Percentiles rank a stretch among this genome's conserved stretches.
phyloP scores from a whole-genome alignment of 1,140 invertebrate species.

The Drosophila equinoxialis region DNA sequence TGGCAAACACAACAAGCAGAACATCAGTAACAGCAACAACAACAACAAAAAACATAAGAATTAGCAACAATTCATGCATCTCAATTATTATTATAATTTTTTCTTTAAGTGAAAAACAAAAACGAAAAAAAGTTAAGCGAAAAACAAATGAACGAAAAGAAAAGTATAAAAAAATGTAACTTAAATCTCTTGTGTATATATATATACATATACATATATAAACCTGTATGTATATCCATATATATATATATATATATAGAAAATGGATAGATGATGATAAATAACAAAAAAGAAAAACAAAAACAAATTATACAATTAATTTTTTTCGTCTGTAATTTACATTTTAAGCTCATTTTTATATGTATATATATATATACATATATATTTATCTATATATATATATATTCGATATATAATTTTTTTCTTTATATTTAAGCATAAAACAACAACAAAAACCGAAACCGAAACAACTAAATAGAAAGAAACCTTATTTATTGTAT shows the following conservation, averaged over 20 bases:
- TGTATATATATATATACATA: constrained; percentile 41
- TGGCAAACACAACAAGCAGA: constrained; percentile 54
- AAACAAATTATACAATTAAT: constrained; percentile 45
- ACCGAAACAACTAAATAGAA: constrained; percentile 42
- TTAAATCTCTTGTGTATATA: constrained; percentile 4
- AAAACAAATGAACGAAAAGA: constrained; percentile 24
- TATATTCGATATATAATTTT: constrained; percentile 64
- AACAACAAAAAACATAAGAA: constrained; percentile 10
- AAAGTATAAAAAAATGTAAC: constrained; percentile 16
- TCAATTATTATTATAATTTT: constrained; percentile 70
- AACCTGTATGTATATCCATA: background rate
- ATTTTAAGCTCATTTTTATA: constrained; percentile 53
- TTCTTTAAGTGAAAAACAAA: constrained; percentile 49
- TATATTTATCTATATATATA: constrained; percentile 46
- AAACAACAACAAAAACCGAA: constrained; percentile 49
- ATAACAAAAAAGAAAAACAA: constrained; percentile 8
- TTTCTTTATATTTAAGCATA: constrained; percentile 65
- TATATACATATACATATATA: background rate
- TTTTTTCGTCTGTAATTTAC: constrained; percentile 70
- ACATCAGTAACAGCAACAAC: constrained; percentile 44
- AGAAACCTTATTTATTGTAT: constrained; percentile 75
- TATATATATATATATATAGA: background rate
- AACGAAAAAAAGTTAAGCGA: constrained; percentile 19
- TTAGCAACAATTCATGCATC: constrained; percentile 56
- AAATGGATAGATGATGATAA: background rate